Evolutionary conservation across 2,888 invertebrate species (phyloP).

Genomic region (Ferrisia virgata): DNA sequence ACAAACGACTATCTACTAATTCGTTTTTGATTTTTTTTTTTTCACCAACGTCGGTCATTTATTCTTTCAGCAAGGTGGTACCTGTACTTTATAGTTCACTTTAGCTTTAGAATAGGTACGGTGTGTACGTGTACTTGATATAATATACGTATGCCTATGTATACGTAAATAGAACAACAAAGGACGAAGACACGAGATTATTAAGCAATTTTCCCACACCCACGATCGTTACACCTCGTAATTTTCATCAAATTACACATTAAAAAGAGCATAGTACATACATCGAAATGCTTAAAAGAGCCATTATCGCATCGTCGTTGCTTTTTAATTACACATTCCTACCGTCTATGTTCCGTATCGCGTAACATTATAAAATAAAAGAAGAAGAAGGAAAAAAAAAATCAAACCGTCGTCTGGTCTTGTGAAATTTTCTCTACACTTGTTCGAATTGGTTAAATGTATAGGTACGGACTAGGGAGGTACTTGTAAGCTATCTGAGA

Average conservation of each 20-base stretch:
- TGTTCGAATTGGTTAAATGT: background rate
- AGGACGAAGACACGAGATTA: background rate
- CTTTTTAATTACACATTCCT: slow-evolving; percentile 2
- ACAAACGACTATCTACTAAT: background rate
- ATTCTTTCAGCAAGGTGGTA: too few species aligned
- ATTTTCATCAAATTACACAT: slow-evolving; percentile 12
- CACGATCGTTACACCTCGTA: background rate
- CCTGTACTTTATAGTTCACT: background rate
- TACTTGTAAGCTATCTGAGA: too few species aligned
- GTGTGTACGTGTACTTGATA: too few species aligned
- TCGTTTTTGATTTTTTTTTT: background rate
- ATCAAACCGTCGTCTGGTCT: background rate
- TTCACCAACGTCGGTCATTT: background rate
- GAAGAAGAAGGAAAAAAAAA: background rate
- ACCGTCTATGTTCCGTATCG: background rate
- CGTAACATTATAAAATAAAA: background rate
- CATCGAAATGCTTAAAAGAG: background rate
- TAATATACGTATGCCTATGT: too few species aligned
- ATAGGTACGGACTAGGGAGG: background rate
- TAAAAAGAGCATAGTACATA: background rate
- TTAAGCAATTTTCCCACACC: slow-evolving; percentile 10
- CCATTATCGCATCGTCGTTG: background rate
- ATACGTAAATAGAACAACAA: background rate
- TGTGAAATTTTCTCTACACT: background rate
- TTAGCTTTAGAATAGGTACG: too few species aligned